These are phyloP conservation scores for Platalea minor DNA, from an alignment of 2,797 vertebrate species.

Conservation along the genomic window DNA sequence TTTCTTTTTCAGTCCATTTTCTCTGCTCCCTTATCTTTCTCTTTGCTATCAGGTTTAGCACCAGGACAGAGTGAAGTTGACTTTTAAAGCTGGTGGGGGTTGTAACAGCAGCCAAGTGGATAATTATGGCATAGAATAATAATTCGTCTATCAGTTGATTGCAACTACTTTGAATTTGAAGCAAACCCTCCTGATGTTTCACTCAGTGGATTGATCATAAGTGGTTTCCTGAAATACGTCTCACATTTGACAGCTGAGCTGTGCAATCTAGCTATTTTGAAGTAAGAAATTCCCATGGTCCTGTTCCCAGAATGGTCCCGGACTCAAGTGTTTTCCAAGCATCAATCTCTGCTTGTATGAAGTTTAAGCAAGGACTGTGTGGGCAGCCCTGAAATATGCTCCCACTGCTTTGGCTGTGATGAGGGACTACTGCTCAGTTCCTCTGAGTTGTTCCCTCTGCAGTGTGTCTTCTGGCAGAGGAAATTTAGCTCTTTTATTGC, in stretches of 20 bases:
- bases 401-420: neutral
- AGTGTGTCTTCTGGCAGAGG: neutral
- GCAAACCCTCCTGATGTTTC: neutral
- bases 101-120: conserved; percentile 19
- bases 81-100: neutral
- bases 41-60: neutral
- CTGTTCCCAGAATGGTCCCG: neutral
- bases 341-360: neutral
- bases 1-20: neutral
- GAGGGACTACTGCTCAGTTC: neutral
- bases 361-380: neutral
- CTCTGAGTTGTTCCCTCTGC: neutral
- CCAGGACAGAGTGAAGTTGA: neutral
- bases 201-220: neutral
- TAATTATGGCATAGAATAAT: conserved; percentile 23
- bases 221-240: neutral
- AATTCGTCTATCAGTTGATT: conserved; percentile 24
- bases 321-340: neutral
- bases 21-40: neutral
- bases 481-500: neutral
- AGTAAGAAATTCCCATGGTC: neutral
- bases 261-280: neutral
- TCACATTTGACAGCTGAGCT: neutral
- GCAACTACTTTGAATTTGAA: conserved; percentile 21
- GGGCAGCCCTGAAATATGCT: neutral